Evolutionary conservation across 2,888 invertebrate genomes (phyloP), one percentile per base, ranked within the genome.

Genomic region (Drosophila colorata): DNA sequence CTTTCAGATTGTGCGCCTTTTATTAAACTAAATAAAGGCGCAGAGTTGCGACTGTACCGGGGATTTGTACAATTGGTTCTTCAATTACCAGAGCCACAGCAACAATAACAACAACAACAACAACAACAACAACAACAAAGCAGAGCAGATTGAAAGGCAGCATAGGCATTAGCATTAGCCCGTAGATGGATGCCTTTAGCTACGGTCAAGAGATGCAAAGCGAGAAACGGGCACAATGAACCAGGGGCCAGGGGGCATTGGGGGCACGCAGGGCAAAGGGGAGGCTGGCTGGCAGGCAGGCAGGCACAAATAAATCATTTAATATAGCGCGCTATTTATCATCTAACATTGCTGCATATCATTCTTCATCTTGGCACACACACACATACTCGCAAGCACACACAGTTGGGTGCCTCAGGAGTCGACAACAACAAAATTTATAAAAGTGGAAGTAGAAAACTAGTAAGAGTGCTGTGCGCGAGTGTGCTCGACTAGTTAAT

Each of bases 311-410:
- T 83, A 83, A 83, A 83, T 89, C 86, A 89, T 83, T 87, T 83
- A 83, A 83, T 89, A 78, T 83, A 87, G 83, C 89, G 86, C 83
- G 83, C 89, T 86, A 85, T 85, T 85, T 85, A 85, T 85, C 84
- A 85, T 82, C 78, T 76, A 86, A 78, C 78, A 74, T 82, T 68
- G 75, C 78, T 76, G 83, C 76, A 82, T 85, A 87, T 85, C 83
- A 86, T 85, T 85, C 80, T 78, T 84, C 86, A 82, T 81, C 85
- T 75, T 71, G 33, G 61, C 51, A 59, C 61, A 69, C 52, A 57
- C 57, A 63, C 51, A 74, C 48, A 58, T 41, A 48, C 48, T 35
- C 31, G 33, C 43, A 31, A 13, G 11, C 37, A 25, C 44, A 65
- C 76, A 66, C 83, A 73, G 84, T 74, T 82, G 88, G 88, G 80